Percentiles rank a stretch among this genome's conserved stretches.
Conservation (phyloP, 2,888 invertebrate species). For the Drosophila paramelanica region DNA sequence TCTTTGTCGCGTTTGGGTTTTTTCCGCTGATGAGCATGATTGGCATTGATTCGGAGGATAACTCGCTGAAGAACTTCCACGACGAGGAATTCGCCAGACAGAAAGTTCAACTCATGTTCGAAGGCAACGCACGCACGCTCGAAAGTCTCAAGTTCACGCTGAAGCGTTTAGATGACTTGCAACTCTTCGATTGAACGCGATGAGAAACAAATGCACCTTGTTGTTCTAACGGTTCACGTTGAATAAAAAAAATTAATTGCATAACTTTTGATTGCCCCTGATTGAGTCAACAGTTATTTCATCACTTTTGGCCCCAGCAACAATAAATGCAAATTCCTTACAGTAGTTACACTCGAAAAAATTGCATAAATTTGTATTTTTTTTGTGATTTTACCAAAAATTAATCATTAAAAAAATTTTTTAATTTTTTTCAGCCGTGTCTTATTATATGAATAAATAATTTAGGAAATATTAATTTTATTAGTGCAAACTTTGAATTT, state of each 20-base stretch:
- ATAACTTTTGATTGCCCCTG: slow-evolving; percentile 7
- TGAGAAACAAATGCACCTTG: background rate
- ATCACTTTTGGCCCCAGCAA: slow-evolving; percentile 2
- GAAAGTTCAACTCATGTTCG: slow-evolving; percentile 83
- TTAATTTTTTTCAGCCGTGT: too few relatives aligned
- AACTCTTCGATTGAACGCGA: slow-evolving; percentile 71
- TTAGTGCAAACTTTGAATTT: too few relatives aligned
- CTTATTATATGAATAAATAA: too few relatives aligned
- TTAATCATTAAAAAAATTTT: too few relatives aligned
- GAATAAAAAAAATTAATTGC: background rate
- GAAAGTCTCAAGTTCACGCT: slow-evolving; percentile 77
- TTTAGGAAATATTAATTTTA: too few relatives aligned
- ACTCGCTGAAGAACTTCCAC: slow-evolving; percentile 81
- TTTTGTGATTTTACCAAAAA: too few relatives aligned
- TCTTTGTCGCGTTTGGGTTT: slow-evolving; percentile 83
- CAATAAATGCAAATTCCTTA: background rate
- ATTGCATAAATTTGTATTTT: too few relatives aligned
- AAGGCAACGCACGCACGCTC: slow-evolving; percentile 79
- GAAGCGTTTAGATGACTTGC: slow-evolving; percentile 78
- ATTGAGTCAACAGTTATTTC: slow-evolving; percentile 12
- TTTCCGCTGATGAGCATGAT: slow-evolving; percentile 83
- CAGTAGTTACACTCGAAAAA: background rate
- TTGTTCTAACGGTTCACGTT: background rate
- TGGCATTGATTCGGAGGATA: slow-evolving; percentile 81
- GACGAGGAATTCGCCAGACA: slow-evolving; percentile 78